Evolutionary conservation across 2,113 vertebrate genomes (phyloP).

Genomic region (Ammodytes dubius): DNA sequence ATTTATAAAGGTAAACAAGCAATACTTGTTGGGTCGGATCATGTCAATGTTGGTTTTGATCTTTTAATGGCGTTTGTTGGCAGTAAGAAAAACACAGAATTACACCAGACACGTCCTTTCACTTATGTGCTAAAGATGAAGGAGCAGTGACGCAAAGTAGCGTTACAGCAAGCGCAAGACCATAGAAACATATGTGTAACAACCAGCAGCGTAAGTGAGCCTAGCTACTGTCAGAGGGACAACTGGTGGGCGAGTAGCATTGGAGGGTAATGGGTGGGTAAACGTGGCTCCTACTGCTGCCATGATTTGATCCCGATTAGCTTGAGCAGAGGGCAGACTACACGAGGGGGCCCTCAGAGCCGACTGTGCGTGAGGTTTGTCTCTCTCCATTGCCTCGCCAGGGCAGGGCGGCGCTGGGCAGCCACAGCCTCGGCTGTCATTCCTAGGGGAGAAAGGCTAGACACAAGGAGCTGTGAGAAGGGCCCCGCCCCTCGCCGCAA

Average conservation of each 20-base stretch:
- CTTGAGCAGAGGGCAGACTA: constrained; percentile 75
- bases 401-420: constrained; percentile 68
- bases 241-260: constrained; percentile 49
- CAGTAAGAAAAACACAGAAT: constrained; percentile 2
- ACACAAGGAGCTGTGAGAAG: constrained; percentile 85
- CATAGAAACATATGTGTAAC: constrained; percentile 22
- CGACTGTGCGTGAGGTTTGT: constrained; percentile 72
- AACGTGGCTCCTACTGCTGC: constrained; percentile 69
- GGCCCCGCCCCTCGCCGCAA: constrained; percentile 66
- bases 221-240: constrained; percentile 36
- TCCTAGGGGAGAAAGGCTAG: constrained; percentile 84
- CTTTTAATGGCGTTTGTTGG: neutral
- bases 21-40: neutral
- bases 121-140: neutral
- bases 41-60: neutral
- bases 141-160: constrained; percentile 23
- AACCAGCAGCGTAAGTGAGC: constrained; percentile 21
- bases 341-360: constrained; percentile 73
- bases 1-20: neutral
- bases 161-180: constrained; percentile 26
- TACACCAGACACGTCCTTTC: neutral
- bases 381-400: constrained; percentile 76
- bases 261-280: constrained; percentile 56
- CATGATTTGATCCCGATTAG: constrained; percentile 77
- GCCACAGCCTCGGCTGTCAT: constrained; percentile 79